Conservation (phyloP, 2,113 vertebrate genomes). For the Podiceps cristatus region DNA sequence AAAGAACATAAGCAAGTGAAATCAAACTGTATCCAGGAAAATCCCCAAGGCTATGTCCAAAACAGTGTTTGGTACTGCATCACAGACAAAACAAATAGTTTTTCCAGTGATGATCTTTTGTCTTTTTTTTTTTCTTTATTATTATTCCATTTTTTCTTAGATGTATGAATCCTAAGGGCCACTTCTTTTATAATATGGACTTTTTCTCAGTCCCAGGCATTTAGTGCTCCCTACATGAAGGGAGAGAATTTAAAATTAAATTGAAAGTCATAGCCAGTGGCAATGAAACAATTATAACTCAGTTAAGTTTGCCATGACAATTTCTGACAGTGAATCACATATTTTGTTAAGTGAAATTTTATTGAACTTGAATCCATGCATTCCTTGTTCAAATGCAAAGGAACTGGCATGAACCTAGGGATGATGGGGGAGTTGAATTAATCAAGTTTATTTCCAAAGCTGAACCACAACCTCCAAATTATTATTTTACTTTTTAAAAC, state of each 20-base stretch:
- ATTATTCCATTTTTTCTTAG: neutral
- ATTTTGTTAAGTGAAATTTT: neutral
- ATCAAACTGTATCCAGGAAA: neutral
- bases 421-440: neutral
- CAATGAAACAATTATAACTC: neutral
- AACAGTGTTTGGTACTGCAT: neutral
- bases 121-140: neutral
- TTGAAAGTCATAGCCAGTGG: neutral
- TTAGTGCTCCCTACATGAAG: neutral
- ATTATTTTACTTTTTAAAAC: neutral
- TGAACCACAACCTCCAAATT: neutral
- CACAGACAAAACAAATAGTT: neutral
- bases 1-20: neutral
- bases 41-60: neutral
- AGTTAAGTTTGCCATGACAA: neutral
- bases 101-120: accelerated
- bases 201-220: neutral
- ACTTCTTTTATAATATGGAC: neutral
- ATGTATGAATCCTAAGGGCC: neutral
- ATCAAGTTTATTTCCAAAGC: neutral
- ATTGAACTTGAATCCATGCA: neutral
- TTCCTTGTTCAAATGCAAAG: neutral
- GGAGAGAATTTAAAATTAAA: neutral
- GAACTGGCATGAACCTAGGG: neutral
- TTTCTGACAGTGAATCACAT: neutral